phyloP scores from a whole-genome alignment of 2,113 vertebrate species.

The Climacteris rufus region DNA sequence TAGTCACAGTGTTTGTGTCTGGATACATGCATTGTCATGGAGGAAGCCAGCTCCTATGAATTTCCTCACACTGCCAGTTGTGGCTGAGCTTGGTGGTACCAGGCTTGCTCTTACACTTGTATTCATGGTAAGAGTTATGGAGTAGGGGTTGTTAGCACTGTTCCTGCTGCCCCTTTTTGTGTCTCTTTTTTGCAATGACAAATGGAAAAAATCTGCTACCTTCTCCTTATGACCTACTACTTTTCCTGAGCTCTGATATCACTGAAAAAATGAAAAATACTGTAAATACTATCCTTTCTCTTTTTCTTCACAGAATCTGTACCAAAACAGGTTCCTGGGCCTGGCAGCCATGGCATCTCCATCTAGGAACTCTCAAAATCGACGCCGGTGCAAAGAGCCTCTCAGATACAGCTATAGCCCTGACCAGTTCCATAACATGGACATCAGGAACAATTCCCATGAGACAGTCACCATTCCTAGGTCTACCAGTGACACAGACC shows the following conservation, averaged over 20 bases:
- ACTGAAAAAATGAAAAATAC: neutral
- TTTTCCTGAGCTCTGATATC: neutral
- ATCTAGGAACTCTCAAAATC: slow-evolving; percentile 84
- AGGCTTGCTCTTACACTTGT: neutral
- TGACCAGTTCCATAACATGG: slow-evolving; percentile 81
- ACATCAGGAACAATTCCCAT: slow-evolving; percentile 72
- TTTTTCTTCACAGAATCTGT: slow-evolving; percentile 84
- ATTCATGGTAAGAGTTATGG: neutral
- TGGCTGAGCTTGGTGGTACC: neutral
- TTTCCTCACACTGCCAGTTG: neutral
- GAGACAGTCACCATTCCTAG: slow-evolving; percentile 81
- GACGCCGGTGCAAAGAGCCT: slow-evolving; percentile 88
- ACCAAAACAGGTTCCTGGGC: slow-evolving; percentile 95
- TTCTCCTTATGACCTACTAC: neutral
- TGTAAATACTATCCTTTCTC: neutral
- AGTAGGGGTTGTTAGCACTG: neutral
- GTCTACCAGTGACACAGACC: slow-evolving; percentile 92
- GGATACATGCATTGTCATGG: neutral
- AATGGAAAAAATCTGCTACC: neutral
- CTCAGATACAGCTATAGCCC: slow-evolving; percentile 88
- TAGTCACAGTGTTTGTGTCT: fast-evolving
- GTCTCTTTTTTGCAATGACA: neutral
- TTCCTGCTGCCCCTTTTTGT: neutral
- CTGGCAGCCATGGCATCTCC: slow-evolving; percentile 97
- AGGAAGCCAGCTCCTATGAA: neutral